phyloP scores from a whole-genome alignment of 2,888 invertebrate genomes.

The Scelioninae gen. 1 region DNA sequence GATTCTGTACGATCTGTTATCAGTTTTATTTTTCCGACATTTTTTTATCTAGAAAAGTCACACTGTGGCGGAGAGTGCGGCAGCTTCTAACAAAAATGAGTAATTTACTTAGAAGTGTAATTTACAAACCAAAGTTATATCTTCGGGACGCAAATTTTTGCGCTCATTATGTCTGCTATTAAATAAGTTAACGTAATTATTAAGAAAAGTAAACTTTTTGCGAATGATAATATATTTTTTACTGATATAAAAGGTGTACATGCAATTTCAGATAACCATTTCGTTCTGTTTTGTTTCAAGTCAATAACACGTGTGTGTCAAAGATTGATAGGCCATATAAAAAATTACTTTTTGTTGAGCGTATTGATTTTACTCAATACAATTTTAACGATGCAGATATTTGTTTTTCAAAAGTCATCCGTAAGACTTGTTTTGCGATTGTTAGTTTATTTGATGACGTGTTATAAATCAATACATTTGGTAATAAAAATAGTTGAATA shows the following conservation, averaged over 20 bases:
- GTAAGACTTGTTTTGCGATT: conserved; percentile 3
- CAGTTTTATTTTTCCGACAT: conserved; percentile 43
- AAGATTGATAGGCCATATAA: conserved; percentile 50
- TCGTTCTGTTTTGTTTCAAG: conserved; percentile 36
- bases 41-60: conserved; percentile 27
- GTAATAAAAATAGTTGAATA: too few relatives aligned
- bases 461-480: too few relatives aligned
- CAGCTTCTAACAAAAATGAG: conserved; percentile 15
- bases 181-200: neutral
- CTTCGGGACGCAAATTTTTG: conserved; percentile 28
- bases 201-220: neutral
- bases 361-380: conserved; percentile 29
- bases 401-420: conserved; percentile 4
- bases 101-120: conserved; percentile 40
- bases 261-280: conserved; percentile 20
- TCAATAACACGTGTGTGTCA: conserved; percentile 55
- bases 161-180: conserved; percentile 6
- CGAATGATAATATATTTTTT: conserved; percentile 12
- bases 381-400: conserved; percentile 18
- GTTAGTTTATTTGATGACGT: too few relatives aligned
- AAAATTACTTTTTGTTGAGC: conserved; percentile 47
- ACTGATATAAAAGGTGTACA: conserved; percentile 9
- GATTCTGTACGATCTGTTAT: conserved; percentile 44
- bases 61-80: neutral
- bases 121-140: conserved; percentile 25